These are phyloP conservation scores for Leucophenga montana DNA, from an alignment of 2,888 invertebrate species.

Conservation along the genomic window DNA sequence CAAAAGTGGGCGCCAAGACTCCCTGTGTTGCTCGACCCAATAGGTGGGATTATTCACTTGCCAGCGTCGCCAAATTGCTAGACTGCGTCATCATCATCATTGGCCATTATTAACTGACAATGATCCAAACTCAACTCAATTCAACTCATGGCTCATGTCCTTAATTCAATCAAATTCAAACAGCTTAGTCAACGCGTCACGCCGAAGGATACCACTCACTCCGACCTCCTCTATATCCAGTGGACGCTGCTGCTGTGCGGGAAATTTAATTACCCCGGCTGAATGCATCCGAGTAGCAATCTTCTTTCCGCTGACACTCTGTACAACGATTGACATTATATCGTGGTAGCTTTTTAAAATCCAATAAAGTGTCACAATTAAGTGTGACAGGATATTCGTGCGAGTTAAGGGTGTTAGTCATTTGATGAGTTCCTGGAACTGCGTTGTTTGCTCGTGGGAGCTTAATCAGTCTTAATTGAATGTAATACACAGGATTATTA, in stretches of 20 bases:
- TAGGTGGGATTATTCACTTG: conserved; percentile 13
- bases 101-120: conserved; percentile 52
- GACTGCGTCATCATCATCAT: conserved; percentile 45
- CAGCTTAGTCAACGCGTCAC: conserved; percentile 23
- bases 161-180: conserved; percentile 65
- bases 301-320: not conserved
- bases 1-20: conserved; percentile 43
- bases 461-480: conserved; percentile 25
- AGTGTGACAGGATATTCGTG: conserved; percentile 60
- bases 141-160: conserved; percentile 18
- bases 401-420: conserved; percentile 13
- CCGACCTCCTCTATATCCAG: not conserved
- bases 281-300: conserved; percentile 19
- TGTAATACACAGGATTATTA: conserved; percentile 4
- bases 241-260: conserved; percentile 44
- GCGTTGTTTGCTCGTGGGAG: not conserved
- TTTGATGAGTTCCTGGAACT: not conserved
- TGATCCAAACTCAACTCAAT: conserved; percentile 28
- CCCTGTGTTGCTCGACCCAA: conserved; percentile 44
- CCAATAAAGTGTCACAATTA: conserved; percentile 69
- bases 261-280: conserved; percentile 62
- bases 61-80: conserved; percentile 22
- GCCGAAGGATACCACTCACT: conserved; percentile 6
- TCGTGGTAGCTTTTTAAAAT: conserved; percentile 60
- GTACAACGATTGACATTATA: conserved; percentile 29